Base-by-base conservation (phyloP, 2,113 vertebrate genomes). In the Antennarius striatus region DNA sequence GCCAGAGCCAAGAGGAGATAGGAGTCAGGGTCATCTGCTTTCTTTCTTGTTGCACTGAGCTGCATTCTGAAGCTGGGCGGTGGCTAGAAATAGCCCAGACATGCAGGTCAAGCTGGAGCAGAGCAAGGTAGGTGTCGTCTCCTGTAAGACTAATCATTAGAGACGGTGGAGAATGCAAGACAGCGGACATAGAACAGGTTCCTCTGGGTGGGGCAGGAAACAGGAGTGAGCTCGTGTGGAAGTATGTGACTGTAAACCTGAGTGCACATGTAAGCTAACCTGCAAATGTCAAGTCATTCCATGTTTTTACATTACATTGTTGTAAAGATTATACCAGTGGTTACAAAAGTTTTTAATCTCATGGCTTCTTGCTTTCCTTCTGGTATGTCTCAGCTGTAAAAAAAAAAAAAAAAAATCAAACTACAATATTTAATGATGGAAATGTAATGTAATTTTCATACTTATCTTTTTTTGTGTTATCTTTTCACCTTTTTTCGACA, bases 31-130 rank as follows among this genome's bases (percentile, higher is more conserved):
- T 74, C 78, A 42, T 76, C 81, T 79, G 85, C 74, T 74, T 65
- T 72, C 70, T 74, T 64, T 77, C 65, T 79, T 74, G 60, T 71
- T 14, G 45, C 69, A 66, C 59, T 56, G 45, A 16, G 30, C 57
- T 64, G 63, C 71, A 80, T 82, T 80, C 86, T 84, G 77, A 75
- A 60, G 53, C 57, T 59, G 61, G 86, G 73, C 70, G 56, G 67
- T 10, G 22, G 58, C 77, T 86, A 67, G 67, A 90, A 90, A 91
- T 90, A 91, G 79, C 73, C 56, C 82, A 81, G 84, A 82, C 77
- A 51, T 49, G n/a, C 73, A 46, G 81, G 79, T 77, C 83, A 71
- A 78, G 70, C 76, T 8, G 4, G 57, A 17, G 63, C 76, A 68
- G 46, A 65, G 62, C 3, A 13, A 64, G 40, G 60, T 11, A 68